Conservation (phyloP, 1,140 invertebrate species). For the Philopotamus ludificatus region DNA sequence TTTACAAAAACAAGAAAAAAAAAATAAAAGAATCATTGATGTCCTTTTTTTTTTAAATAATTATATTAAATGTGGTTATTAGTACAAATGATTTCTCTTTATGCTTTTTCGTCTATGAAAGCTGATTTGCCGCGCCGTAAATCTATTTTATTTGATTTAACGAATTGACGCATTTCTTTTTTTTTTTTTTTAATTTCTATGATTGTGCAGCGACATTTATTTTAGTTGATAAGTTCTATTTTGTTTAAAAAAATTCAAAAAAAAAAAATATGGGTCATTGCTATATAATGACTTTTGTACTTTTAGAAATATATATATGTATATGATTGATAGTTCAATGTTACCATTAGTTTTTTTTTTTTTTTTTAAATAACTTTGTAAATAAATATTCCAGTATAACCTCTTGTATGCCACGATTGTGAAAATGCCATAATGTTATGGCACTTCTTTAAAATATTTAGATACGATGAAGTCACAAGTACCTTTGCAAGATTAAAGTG, state of each 20-base stretch:
- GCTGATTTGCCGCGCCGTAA: neutral
- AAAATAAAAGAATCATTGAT: no score
- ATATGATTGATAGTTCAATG: constrained; percentile 31
- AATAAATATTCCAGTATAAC: constrained; percentile 14
- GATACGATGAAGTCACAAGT: constrained; percentile 26
- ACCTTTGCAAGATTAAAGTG: constrained; percentile 29
- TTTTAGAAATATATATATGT: constrained; percentile 23
- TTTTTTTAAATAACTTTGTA: constrained; percentile 17
- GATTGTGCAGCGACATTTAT: constrained; percentile 26
- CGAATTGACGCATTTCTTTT: neutral
- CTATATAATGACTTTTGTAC: constrained; percentile 31
- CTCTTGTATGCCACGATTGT: constrained; percentile 11
- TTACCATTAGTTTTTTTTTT: constrained; percentile 27
- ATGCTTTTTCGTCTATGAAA: neutral
- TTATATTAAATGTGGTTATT: no score
- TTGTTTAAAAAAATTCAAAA: no score
- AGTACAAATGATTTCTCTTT: no score
- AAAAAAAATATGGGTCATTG: constrained; percentile 28
- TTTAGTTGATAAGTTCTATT: constrained; percentile 16
- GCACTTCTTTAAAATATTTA: constrained; percentile 19
- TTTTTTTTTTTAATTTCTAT: neutral
- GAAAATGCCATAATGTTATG: constrained; percentile 6
- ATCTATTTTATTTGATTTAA: neutral
- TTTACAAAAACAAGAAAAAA: no score
- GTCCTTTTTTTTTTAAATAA: no score